Percentiles rank a stretch among this genome's conserved stretches.
Evolutionary conservation across 2,888 invertebrate species (phyloP).

Genomic region (Drosophila testacea): DNA sequence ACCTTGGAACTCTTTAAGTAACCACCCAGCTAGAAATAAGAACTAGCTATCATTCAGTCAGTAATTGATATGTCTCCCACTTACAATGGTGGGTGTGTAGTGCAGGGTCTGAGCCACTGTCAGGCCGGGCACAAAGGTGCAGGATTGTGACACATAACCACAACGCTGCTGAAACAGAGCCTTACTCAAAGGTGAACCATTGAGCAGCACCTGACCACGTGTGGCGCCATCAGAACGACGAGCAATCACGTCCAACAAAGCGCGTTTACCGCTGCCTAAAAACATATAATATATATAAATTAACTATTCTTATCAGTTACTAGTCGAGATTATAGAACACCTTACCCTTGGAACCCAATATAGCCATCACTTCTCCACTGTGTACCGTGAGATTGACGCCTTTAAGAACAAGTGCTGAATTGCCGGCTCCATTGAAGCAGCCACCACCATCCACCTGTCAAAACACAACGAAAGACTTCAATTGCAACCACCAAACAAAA

Average conservation of each 20-base stretch:
- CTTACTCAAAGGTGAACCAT: conserved; percentile 93
- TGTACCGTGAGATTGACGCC: conserved; percentile 96
- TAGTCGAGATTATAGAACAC: too few species aligned
- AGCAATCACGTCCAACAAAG: conserved; percentile 96
- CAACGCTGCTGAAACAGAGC: conserved; percentile 94
- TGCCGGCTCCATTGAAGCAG: conserved; percentile 91
- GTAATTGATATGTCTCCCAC: conserved; percentile 15
- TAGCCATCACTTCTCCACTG: conserved; percentile 96
- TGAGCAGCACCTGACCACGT: conserved; percentile 94
- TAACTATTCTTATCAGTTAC: not conserved
- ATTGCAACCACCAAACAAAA: conserved; percentile 28
- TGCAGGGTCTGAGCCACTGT: conserved; percentile 94
- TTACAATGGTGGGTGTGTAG: conserved; percentile 92
- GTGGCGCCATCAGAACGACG: conserved; percentile 92
- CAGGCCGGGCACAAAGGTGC: conserved; percentile 93
- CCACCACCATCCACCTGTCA: conserved; percentile 92
- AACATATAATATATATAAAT: not conserved
- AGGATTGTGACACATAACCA: conserved; percentile 95
- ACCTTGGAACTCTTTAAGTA: conserved; percentile 94
- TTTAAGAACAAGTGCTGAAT: conserved; percentile 94
- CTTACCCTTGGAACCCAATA: conserved; percentile 95
- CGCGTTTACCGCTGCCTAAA: conserved; percentile 96
- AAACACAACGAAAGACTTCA: conserved; percentile 51
- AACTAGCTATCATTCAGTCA: conserved; percentile 47
- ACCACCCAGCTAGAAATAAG: conserved; percentile 87